These are phyloP conservation scores for Caracal caracal DNA, from an alignment of 2,113 vertebrate genomes.

Conservation along the genomic window DNA sequence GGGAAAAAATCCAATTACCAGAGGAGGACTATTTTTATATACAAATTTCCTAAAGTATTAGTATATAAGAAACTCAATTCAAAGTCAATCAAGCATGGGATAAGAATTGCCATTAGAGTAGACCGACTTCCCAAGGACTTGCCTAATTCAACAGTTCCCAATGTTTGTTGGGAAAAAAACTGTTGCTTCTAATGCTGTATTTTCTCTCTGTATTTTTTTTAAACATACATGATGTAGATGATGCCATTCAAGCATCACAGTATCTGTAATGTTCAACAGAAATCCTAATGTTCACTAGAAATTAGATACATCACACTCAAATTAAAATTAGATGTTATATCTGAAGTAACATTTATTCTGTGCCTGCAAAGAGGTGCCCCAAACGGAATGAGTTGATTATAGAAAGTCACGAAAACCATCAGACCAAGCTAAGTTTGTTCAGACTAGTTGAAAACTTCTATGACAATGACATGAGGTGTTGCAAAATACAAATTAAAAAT, in stretches of 20 bases:
- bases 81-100: background rate
- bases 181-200: background rate
- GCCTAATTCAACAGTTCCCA: background rate
- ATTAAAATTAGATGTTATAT: background rate
- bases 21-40: conserved; percentile 13
- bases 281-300: background rate
- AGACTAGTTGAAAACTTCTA: background rate
- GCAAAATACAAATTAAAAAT: background rate
- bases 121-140: background rate
- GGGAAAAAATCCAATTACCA: background rate
- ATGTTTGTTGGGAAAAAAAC: background rate
- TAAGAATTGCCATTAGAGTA: background rate
- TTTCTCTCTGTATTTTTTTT: background rate
- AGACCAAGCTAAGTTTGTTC: background rate
- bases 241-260: background rate
- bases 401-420: background rate
- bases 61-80: background rate
- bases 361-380: background rate
- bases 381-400: background rate
- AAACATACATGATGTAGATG: background rate
- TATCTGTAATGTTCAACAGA: background rate
- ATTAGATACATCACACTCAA: background rate
- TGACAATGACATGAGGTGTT: background rate
- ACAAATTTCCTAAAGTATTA: background rate
- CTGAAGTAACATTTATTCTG: background rate